A percentile compares a stretch with the other conserved stretches of the same genome.
phyloP scores from a whole-genome alignment of 2,113 vertebrate genomes.

The Pao palembangensis region DNA sequence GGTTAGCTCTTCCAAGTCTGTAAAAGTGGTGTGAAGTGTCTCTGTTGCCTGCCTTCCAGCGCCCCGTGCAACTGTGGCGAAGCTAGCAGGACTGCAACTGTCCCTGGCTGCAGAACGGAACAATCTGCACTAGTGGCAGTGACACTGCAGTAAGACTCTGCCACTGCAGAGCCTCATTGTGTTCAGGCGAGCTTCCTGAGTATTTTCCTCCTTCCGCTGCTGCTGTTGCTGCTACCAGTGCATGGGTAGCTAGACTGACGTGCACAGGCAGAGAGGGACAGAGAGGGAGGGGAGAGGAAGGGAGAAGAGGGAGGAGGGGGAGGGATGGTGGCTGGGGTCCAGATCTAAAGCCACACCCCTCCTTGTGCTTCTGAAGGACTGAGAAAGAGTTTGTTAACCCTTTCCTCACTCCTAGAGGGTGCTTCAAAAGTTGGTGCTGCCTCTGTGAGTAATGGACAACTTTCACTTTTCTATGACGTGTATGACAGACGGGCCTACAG shows the following conservation, averaged over 20 bases:
- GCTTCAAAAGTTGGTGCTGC: slow-evolving; percentile 1
- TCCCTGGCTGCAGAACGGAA: slow-evolving; percentile 40
- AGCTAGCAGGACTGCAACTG: slow-evolving; percentile 43
- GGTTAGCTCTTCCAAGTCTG: slow-evolving; percentile 57
- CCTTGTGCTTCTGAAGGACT: slow-evolving; percentile 53
- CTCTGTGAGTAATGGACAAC: neutral
- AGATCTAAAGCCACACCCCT: slow-evolving; percentile 70
- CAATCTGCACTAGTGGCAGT: slow-evolving; percentile 33
- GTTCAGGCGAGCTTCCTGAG: slow-evolving; percentile 45
- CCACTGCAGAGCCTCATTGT: slow-evolving; percentile 66
- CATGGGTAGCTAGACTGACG: slow-evolving; percentile 60
- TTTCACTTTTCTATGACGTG: neutral
- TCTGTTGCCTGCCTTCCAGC: slow-evolving; percentile 51
- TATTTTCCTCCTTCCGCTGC: slow-evolving; percentile 50
- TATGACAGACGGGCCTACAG: neutral
- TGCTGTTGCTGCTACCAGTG: slow-evolving; percentile 42
- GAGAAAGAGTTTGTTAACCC: slow-evolving; percentile 64
- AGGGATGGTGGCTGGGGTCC: slow-evolving; percentile 65
- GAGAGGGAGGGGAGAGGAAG: slow-evolving; percentile 37
- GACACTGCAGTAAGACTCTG: slow-evolving; percentile 41
- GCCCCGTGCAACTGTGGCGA: slow-evolving; percentile 41
- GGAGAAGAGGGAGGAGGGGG: slow-evolving; percentile 57
- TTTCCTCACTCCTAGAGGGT: slow-evolving; percentile 47
- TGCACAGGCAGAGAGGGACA: slow-evolving; percentile 60
- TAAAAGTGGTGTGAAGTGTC: slow-evolving; percentile 49